Evolutionary conservation across 2,888 invertebrate genomes (phyloP).

Genomic region (Chaitophorus viminalis): DNA sequence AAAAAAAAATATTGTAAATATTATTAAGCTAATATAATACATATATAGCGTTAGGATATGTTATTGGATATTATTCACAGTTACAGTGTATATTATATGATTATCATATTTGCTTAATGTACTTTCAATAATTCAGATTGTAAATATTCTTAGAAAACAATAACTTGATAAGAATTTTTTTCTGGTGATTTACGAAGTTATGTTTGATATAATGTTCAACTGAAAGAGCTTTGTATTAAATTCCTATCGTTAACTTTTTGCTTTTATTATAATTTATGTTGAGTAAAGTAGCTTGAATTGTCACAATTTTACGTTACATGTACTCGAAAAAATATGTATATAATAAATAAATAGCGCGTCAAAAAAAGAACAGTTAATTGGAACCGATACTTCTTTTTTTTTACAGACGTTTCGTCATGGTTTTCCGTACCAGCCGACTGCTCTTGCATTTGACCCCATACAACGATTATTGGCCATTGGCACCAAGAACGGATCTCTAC

Average conservation of each 20-base stretch:
- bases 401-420: slow-evolving; percentile 96
- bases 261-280: not conserved
- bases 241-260: not conserved
- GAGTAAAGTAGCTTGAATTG: not conserved
- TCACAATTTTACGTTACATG: not conserved
- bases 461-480: slow-evolving; percentile 97
- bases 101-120: no score
- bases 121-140: no score
- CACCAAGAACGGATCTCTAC: slow-evolving; percentile 91
- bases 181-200: no score
- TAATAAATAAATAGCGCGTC: not conserved
- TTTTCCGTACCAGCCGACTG: slow-evolving; percentile 97
- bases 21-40: no score
- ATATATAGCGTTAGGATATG: no score
- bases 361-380: not conserved
- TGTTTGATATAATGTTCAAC: no score
- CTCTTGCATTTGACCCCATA: slow-evolving; percentile 97
- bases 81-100: no score
- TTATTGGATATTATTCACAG: no score
- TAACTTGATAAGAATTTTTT: no score
- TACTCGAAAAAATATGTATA: no score
- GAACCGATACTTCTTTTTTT: slow-evolving; percentile 61
- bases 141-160: no score
- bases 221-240: not conserved
- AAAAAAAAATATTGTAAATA: no score